These are phyloP conservation scores for Dromococcyx pavoninus DNA, from an alignment of 2,797 vertebrate genomes.

Conservation along the genomic window DNA sequence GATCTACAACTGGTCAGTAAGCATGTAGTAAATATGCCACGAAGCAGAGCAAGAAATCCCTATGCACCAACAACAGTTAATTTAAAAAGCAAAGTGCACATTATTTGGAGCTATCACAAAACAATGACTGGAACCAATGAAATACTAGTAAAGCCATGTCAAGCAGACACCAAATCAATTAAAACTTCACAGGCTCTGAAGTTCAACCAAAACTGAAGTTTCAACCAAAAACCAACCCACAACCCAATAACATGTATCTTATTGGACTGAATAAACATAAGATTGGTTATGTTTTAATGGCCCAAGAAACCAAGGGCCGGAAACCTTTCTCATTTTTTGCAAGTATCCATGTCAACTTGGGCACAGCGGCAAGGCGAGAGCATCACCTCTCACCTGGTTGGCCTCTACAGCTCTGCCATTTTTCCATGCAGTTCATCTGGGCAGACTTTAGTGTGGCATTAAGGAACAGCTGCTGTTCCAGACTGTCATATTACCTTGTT, in stretches of 20 bases:
- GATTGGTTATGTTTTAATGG: not conserved
- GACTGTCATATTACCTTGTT: not conserved
- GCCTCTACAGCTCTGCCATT: not conserved
- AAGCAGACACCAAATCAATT: not conserved
- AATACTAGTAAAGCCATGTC: not conserved
- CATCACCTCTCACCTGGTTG: not conserved
- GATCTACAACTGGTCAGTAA: conserved; percentile 20
- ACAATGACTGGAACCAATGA: not conserved
- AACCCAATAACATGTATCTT: not conserved
- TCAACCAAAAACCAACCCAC: too few species aligned
- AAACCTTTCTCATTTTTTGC: not conserved
- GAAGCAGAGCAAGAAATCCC: conserved; percentile 50
- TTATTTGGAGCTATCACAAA: conserved; percentile 25
- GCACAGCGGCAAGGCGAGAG: not conserved
- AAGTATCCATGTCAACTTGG: not conserved
- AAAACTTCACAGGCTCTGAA: not conserved
- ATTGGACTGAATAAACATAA: not conserved
- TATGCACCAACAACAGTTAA: conserved; percentile 32
- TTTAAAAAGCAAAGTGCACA: conserved; percentile 42
- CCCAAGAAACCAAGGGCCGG: not conserved
- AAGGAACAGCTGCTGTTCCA: not conserved
- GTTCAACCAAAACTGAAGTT: not conserved
- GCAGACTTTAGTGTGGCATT: not conserved
- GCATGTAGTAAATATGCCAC: conserved; percentile 30
- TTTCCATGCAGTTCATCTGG: not conserved